Evolutionary conservation across 2,888 invertebrate genomes (phyloP).

Genomic region (Himalopsyche anomala): DNA sequence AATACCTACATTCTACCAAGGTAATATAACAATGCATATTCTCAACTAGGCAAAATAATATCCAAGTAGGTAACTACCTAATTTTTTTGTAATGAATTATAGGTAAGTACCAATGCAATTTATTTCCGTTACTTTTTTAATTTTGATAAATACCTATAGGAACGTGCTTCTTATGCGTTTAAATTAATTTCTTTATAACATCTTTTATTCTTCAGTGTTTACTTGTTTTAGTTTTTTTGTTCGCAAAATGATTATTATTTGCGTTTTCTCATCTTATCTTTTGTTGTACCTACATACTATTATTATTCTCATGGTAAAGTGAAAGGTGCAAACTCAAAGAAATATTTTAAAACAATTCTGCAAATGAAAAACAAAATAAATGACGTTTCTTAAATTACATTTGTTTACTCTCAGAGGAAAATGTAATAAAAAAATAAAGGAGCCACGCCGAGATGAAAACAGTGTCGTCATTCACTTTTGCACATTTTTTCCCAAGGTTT

Average conservation of each 20-base stretch:
- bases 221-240: not conserved
- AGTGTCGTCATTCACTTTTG: not conserved
- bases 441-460: not conserved
- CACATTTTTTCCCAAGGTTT: no score
- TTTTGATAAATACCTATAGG: no score
- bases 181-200: not conserved
- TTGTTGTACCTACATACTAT: not conserved
- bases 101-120: no score
- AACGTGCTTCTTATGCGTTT: not conserved
- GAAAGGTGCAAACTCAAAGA: not conserved
- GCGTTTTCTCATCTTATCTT: not conserved
- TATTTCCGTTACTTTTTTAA: no score
- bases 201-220: no score
- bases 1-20: no score
- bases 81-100: no score
- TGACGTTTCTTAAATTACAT: not conserved
- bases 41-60: no score
- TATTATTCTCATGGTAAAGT: slow-evolving; percentile 4
- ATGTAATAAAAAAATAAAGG: not conserved
- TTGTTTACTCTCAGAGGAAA: not conserved
- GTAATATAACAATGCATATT: no score
- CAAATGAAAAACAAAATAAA: not conserved
- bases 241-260: not conserved
- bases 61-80: no score
- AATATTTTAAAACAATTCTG: not conserved